phyloP scores from a whole-genome alignment of 2,113 vertebrate species.

The Orycteropus afer region DNA sequence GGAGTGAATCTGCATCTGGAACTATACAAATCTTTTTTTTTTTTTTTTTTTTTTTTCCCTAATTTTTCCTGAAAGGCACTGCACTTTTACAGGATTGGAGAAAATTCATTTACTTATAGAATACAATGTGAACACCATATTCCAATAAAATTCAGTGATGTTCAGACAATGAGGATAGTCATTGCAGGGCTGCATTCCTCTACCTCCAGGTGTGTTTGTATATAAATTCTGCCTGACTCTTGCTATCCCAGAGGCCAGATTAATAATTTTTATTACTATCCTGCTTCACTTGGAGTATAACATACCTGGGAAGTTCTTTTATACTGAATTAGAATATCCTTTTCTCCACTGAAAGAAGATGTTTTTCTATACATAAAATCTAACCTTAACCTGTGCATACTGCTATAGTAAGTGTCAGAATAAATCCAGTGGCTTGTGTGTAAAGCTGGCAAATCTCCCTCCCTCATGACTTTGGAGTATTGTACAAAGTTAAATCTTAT shows the following conservation, averaged over 20 bases:
- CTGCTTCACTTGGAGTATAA: neutral
- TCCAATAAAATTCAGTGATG: neutral
- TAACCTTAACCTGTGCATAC: neutral
- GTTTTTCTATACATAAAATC: neutral
- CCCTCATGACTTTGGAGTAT: neutral
- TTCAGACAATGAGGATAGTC: neutral
- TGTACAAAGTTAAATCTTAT: neutral
- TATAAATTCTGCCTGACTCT: neutral
- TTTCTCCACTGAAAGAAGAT: neutral
- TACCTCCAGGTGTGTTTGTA: neutral
- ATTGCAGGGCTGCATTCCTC: neutral
- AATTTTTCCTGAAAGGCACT: neutral
- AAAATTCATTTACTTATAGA: neutral
- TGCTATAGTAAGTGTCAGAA: neutral
- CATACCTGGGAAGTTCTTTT: neutral
- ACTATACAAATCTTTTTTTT: neutral
- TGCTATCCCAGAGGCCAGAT: neutral
- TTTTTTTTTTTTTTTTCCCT: slow-evolving; percentile 1
- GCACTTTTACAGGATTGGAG: neutral
- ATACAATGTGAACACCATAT: neutral
- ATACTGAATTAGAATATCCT: neutral
- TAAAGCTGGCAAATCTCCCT: neutral
- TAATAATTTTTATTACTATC: neutral
- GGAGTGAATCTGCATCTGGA: neutral
- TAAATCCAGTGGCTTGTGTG: neutral